Evolutionary conservation across 2,113 vertebrate species (phyloP).

Genomic region (Spermophilus dauricus): DNA sequence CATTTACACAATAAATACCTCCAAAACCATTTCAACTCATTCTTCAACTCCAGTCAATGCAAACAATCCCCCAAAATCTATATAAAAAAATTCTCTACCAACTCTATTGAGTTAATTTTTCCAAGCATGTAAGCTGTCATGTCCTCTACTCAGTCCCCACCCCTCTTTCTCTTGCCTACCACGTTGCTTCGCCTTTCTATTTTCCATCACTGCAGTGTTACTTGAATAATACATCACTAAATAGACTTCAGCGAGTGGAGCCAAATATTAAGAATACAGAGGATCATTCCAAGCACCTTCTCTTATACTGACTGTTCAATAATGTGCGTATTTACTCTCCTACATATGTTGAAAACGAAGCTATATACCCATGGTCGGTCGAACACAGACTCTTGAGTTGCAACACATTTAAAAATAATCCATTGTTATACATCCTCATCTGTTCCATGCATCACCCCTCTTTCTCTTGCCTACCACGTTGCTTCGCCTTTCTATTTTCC

Average conservation of each 20-base stretch:
- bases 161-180: not conserved
- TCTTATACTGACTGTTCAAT: not conserved
- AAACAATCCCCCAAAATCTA: not conserved
- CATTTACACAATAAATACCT: not conserved
- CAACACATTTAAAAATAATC: conserved; percentile 9
- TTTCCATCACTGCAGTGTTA: not conserved
- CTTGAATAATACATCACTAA: not conserved
- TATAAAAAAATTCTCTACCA: not conserved
- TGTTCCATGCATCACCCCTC: not conserved
- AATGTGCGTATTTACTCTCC: not conserved
- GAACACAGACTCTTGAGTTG: not conserved
- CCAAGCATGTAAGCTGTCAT: not conserved
- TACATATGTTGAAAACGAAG: not conserved
- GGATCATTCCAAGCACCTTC: not conserved
- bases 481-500: not conserved
- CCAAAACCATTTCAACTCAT: not conserved
- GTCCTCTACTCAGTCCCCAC: not conserved
- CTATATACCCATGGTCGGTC: not conserved
- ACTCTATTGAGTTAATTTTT: not conserved
- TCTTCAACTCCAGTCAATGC: not conserved
- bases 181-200: not conserved
- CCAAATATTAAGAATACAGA: not conserved
- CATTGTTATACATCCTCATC: not conserved
- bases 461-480: not conserved
- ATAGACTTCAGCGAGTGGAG: too few relatives aligned